phyloP scores from a whole-genome alignment of 1,140 invertebrate species.

The Cyphomyrmex costatus region DNA sequence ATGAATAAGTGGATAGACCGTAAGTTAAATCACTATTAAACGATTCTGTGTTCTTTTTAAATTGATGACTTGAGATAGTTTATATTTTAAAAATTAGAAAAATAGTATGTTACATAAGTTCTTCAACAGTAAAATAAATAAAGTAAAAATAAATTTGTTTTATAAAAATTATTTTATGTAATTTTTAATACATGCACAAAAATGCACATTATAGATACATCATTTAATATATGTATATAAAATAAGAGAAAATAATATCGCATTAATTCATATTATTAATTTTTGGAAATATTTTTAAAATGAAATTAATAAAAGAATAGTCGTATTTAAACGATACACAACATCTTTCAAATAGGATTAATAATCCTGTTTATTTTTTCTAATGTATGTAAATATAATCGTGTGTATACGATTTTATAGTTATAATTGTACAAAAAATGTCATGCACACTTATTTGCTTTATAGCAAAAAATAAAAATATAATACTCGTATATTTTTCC shows the following conservation, averaged over 20 bases:
- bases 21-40: background rate
- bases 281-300: background rate
- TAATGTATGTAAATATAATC: background rate
- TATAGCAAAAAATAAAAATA: too few species aligned
- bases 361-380: background rate
- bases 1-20: background rate
- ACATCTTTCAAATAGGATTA: background rate
- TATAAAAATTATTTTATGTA: background rate
- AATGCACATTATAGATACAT: background rate
- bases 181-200: background rate
- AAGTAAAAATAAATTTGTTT: background rate
- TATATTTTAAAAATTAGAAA: background rate
- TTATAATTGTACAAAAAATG: background rate
- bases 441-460: background rate
- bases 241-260: background rate
- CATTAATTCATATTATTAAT: background rate
- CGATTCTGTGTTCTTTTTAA: background rate
- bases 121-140: background rate
- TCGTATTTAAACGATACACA: background rate
- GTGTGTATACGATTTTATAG: background rate
- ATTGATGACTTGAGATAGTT: background rate
- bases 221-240: background rate
- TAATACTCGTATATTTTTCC: slow-evolving; percentile 2
- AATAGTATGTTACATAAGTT: background rate
- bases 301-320: too few species aligned